These are phyloP conservation scores for Ramphastos sulfuratus DNA, from an alignment of 2,113 vertebrate species.

Conservation along the genomic window DNA sequence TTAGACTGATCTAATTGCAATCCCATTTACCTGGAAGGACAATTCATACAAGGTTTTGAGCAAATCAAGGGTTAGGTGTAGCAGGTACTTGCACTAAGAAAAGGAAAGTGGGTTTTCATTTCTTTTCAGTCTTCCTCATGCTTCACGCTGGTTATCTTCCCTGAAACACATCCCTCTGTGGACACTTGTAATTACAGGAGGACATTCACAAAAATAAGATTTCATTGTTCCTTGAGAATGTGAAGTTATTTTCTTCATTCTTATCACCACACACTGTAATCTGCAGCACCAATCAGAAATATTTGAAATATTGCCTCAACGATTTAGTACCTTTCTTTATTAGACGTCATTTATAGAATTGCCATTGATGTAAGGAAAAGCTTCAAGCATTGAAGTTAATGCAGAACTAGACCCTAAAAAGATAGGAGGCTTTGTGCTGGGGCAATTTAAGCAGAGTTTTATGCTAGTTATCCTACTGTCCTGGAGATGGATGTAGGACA, in stretches of 20 bases:
- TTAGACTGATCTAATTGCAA: neutral
- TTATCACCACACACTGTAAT: neutral
- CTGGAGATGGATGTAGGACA: neutral
- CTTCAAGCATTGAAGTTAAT: neutral
- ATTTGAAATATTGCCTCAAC: neutral
- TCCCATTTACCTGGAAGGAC: neutral
- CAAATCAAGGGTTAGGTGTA: neutral
- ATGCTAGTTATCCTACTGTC: neutral
- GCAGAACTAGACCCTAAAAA: neutral
- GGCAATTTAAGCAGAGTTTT: neutral
- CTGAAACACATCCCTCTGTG: neutral
- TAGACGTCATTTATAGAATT: neutral
- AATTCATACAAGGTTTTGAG: neutral
- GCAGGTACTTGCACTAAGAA: neutral
- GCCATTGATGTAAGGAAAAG: neutral
- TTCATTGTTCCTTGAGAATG: neutral
- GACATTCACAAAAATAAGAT: neutral
- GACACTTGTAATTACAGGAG: neutral
- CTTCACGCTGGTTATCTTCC: neutral
- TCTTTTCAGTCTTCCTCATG: neutral
- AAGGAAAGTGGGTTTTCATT: neutral
- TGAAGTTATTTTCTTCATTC: neutral
- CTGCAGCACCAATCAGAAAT: constrained; percentile 20
- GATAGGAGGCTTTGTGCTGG: neutral
- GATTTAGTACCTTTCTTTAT: neutral